Percentiles rank a stretch among this genome's conserved stretches.
These are phyloP conservation scores for Papilio machaon DNA, from an alignment of 1,140 invertebrate genomes.

Conservation along the genomic window DNA sequence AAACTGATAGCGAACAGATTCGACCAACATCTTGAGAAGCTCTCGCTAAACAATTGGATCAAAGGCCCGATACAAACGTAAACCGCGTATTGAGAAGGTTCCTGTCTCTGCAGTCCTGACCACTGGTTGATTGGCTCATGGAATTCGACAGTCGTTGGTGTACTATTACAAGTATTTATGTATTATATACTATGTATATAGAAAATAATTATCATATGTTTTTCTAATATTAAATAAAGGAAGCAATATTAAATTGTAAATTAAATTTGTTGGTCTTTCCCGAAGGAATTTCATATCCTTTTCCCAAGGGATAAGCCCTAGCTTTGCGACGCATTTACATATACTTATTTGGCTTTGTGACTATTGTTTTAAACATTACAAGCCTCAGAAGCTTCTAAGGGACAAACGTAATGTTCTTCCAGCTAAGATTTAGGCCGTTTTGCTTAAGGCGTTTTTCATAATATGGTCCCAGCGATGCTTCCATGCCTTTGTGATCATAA, in stretches of 20 bases:
- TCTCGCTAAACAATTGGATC: too few relatives aligned
- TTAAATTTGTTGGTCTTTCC: conserved; percentile 7
- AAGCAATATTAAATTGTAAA: not conserved
- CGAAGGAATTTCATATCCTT: not conserved
- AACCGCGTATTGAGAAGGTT: too few relatives aligned
- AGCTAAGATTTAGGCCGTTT: conserved; percentile 2
- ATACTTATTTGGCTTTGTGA: conserved; percentile 17
- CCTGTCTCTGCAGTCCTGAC: too few relatives aligned
- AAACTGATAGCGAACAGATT: too few relatives aligned
- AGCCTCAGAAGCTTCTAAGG: not conserved
- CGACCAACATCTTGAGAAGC: too few relatives aligned
- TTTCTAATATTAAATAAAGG: not conserved
- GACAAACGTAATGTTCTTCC: conserved; percentile 9
- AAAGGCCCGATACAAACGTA: too few relatives aligned
- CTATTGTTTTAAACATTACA: conserved; percentile 24
- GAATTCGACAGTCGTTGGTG: too few relatives aligned
- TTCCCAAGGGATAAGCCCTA: conserved; percentile 15
- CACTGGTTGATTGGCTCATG: too few relatives aligned
- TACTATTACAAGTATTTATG: too few relatives aligned
- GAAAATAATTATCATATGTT: not conserved
- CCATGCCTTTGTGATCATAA: not conserved
- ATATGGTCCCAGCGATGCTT: not conserved
- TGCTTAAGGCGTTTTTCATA: conserved; percentile 15
- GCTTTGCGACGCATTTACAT: conserved; percentile 20
- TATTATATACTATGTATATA: too few relatives aligned